These are phyloP conservation scores for Laticauda colubrina DNA, from an alignment of 2,113 vertebrate species.

Conservation along the genomic window DNA sequence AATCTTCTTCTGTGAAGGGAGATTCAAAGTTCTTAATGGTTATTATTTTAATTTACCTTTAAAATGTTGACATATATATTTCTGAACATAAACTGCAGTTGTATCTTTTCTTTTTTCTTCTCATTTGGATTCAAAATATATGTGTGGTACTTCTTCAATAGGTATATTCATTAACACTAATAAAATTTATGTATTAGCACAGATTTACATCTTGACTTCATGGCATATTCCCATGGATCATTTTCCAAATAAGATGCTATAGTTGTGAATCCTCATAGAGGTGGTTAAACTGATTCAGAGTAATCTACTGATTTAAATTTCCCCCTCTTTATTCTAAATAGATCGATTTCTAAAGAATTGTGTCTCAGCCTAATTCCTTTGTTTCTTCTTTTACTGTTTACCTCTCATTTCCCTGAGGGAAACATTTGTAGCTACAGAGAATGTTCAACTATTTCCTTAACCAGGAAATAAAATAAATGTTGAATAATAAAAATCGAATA, in stretches of 20 bases:
- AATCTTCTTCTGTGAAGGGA: neutral
- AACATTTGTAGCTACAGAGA: neutral
- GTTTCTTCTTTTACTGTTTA: neutral
- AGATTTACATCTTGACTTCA: neutral
- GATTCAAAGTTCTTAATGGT: constrained; percentile 41
- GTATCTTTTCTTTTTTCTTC: constrained; percentile 44
- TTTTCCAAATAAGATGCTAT: neutral
- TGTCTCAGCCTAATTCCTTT: neutral
- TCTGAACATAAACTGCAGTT: constrained; percentile 62
- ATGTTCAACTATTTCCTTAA: neutral
- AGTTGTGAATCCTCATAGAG: too few relatives aligned
- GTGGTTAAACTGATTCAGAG: neutral
- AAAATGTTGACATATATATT: constrained; percentile 62
- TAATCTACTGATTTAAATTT: neutral
- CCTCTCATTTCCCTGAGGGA: neutral
- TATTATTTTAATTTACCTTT: constrained; percentile 59
- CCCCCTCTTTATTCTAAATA: neutral
- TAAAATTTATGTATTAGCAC: neutral
- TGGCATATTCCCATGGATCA: neutral
- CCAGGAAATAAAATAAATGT: neutral
- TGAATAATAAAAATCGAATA: neutral
- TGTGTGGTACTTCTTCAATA: constrained; percentile 41
- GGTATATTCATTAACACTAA: constrained; percentile 42
- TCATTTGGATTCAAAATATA: constrained; percentile 37
- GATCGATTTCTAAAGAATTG: neutral